phyloP scores from a whole-genome alignment of 2,888 invertebrate genomes.

The Drosophila mulleri region DNA sequence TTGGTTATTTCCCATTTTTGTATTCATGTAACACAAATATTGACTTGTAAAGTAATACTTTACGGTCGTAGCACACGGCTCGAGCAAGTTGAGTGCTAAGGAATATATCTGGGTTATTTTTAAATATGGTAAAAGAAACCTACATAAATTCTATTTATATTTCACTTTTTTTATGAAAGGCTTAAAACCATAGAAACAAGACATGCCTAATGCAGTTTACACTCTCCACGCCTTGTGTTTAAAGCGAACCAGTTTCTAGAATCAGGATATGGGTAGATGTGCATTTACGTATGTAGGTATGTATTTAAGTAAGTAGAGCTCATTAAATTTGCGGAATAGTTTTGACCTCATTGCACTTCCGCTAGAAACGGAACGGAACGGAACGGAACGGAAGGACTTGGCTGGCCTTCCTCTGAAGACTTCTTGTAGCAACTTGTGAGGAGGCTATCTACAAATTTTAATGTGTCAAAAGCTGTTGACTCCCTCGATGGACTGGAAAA shows the following conservation, averaged over 20 bases:
- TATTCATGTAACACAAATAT: constrained; percentile 5
- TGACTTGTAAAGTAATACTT: constrained; percentile 17
- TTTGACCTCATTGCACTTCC: constrained; percentile 42
- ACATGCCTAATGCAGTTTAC: constrained; percentile 17
- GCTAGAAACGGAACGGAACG: constrained; percentile 11
- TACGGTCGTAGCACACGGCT: constrained; percentile 4
- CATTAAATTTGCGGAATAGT: constrained; percentile 40
- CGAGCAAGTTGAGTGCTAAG: neutral
- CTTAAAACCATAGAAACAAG: constrained; percentile 9
- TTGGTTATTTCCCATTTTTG: neutral
- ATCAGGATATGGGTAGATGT: neutral
- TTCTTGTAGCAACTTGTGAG: constrained; percentile 26
- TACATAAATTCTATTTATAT: constrained; percentile 10
- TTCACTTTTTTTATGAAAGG: neutral
- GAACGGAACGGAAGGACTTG: constrained; percentile 18
- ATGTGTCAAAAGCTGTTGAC: constrained; percentile 44
- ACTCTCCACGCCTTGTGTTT: neutral
- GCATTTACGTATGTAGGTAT: neutral
- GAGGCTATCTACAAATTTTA: constrained; percentile 31
- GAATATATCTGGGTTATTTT: constrained; percentile 8
- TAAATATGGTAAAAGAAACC: neutral
- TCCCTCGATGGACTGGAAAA: constrained; percentile 36
- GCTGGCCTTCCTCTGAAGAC: constrained; percentile 26
- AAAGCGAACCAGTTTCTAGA: neutral
- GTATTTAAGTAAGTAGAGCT: neutral